Conservation (phyloP, 2,113 vertebrate species). For the Sinocyclocheilus anshuiensis region DNA sequence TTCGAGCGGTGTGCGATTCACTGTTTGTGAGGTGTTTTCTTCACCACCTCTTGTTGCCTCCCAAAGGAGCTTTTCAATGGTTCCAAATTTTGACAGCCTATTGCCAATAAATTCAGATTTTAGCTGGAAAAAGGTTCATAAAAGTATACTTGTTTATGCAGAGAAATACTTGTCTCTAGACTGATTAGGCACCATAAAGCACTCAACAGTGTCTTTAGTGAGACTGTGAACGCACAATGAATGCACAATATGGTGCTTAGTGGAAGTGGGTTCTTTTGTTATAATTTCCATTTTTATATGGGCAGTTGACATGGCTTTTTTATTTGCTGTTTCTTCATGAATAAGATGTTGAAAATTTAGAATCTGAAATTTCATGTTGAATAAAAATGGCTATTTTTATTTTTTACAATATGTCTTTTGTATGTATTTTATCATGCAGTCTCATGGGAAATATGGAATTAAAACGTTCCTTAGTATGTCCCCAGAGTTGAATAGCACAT, state of each 20-base stretch:
- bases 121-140: conserved; percentile 20
- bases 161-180: conserved; percentile 7
- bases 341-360: background rate
- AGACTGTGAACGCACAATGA: background rate
- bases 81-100: background rate
- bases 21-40: conserved; percentile 23
- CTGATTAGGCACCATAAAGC: conserved; percentile 25
- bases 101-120: conserved; percentile 13
- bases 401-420: background rate
- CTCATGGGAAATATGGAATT: background rate
- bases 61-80: background rate
- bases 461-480: background rate
- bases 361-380: background rate
- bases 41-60: background rate
- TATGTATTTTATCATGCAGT: background rate
- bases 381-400: background rate
- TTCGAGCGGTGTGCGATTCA: background rate
- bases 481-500: background rate
- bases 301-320: background rate
- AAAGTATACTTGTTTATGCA: background rate
- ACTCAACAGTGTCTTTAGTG: conserved; percentile 15
- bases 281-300: conserved; percentile 13
- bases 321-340: background rate
- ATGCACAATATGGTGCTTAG: conserved; percentile 1
- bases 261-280: conserved; percentile 1